A percentile compares a stretch with the other conserved stretches of the same genome.
These are phyloP conservation scores for Diarsia rubi DNA, from an alignment of 2,888 invertebrate genomes.

Conservation along the genomic window DNA sequence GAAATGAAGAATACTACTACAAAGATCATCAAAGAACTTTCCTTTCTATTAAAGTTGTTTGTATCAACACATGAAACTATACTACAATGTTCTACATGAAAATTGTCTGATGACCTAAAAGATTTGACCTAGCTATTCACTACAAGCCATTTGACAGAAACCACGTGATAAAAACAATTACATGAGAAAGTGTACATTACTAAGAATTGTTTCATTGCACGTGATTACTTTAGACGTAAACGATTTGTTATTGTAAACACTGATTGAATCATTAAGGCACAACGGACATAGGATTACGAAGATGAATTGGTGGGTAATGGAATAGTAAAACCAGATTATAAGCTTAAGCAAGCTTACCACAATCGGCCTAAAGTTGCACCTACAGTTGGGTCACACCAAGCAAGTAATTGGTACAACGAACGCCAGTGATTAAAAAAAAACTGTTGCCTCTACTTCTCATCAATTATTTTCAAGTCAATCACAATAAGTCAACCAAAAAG, in stretches of 20 bases:
- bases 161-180: conserved; percentile 51
- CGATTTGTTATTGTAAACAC: conserved; percentile 36
- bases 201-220: conserved; percentile 46
- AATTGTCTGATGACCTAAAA: not conserved
- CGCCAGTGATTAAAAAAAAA: not conserved
- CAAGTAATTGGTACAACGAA: not conserved
- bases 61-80: no score
- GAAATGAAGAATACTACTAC: no score
- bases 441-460: not conserved
- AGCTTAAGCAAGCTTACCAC: not conserved
- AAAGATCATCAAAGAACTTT: no score
- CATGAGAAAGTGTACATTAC: conserved; percentile 46
- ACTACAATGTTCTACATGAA: not conserved
- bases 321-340: not conserved
- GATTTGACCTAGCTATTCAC: not conserved
- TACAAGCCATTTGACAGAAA: conserved; percentile 23
- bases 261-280: conserved; percentile 17
- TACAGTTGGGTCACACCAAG: not conserved
- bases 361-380: not conserved
- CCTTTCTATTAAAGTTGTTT: no score
- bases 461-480: not conserved
- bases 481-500: conserved; percentile 2
- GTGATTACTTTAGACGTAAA: conserved; percentile 31
- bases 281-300: not conserved
- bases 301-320: not conserved